A percentile compares a stretch with the other conserved stretches of the same genome.
Conservation (phyloP, 1,140 invertebrate species). For the Trichogramma pretiosum region DNA sequence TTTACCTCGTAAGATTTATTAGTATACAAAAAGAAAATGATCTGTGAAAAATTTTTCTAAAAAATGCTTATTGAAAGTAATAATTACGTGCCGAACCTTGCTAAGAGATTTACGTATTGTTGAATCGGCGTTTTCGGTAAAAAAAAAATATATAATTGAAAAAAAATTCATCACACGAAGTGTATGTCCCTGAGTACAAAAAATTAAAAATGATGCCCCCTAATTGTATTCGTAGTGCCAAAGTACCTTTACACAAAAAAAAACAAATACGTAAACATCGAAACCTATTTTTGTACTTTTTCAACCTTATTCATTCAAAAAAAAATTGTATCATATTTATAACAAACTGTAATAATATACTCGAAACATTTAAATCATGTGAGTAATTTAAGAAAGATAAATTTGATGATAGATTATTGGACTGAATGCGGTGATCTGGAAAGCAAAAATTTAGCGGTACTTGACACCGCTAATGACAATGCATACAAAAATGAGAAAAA, state of each 20-base stretch:
- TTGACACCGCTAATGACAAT: no score
- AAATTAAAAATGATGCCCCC: neutral
- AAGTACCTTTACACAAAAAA: conserved; percentile 16
- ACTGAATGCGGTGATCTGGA: no score
- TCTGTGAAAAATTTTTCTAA: neutral
- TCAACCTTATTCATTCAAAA: no score
- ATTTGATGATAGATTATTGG: no score
- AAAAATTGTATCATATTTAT: neutral
- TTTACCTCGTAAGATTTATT: no score
- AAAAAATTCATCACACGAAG: conserved; percentile 10
- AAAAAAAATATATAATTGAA: neutral
- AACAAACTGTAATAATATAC: neutral
- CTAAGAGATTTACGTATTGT: conserved; percentile 1
- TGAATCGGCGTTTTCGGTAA: conserved; percentile 2
- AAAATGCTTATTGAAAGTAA: conserved; percentile 9
- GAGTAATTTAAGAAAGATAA: no score
- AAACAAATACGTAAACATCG: no score
- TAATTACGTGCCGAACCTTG: conserved; percentile 11
- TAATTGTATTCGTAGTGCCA: conserved; percentile 15
- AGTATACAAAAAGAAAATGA: neutral
- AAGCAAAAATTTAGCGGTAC: no score
- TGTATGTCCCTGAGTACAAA: neutral
- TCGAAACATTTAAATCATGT: neutral
- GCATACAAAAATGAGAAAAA: no score
- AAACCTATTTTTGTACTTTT: no score